Evolutionary conservation across 2,888 invertebrate genomes (phyloP).

Genomic region (Philaethria dido): DNA sequence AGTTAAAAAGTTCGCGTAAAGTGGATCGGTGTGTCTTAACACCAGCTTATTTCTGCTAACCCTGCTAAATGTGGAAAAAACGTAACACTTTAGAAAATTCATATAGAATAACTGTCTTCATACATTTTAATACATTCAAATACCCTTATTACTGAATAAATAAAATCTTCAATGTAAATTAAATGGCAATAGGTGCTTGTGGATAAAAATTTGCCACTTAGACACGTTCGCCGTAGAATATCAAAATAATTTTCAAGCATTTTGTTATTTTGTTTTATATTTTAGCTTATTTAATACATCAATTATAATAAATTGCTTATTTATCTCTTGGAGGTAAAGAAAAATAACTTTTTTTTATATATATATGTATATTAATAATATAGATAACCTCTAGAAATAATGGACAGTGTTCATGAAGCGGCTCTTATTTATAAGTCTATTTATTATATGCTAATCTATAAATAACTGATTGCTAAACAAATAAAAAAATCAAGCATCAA

Average conservation of each 20-base stretch:
- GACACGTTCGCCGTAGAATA: conserved; percentile 63
- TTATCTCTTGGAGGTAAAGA: not conserved
- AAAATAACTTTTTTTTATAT: too few species aligned
- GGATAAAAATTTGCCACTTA: conserved; percentile 63
- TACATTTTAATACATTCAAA: too few species aligned
- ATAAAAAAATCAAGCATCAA: too few species aligned
- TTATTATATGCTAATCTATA: too few species aligned
- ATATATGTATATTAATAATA: too few species aligned
- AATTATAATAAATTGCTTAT: not conserved
- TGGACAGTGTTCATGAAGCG: too few species aligned
- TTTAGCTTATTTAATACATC: not conserved
- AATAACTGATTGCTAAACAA: too few species aligned
- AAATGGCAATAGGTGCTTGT: conserved; percentile 48
- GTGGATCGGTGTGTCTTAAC: too few species aligned
- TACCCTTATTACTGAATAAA: conserved; percentile 9
- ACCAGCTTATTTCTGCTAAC: too few species aligned
- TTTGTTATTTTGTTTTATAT: not conserved
- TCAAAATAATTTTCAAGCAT: conserved; percentile 27
- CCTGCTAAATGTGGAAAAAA: not conserved
- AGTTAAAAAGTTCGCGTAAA: too few species aligned
- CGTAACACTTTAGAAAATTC: not conserved
- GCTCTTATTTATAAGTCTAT: too few species aligned
- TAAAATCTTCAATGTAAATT: conserved; percentile 20
- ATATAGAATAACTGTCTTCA: not conserved
- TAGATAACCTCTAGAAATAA: too few species aligned